Evolutionary conservation across 2,113 vertebrate genomes (phyloP).

Genomic region (Ceyx melanurus): DNA sequence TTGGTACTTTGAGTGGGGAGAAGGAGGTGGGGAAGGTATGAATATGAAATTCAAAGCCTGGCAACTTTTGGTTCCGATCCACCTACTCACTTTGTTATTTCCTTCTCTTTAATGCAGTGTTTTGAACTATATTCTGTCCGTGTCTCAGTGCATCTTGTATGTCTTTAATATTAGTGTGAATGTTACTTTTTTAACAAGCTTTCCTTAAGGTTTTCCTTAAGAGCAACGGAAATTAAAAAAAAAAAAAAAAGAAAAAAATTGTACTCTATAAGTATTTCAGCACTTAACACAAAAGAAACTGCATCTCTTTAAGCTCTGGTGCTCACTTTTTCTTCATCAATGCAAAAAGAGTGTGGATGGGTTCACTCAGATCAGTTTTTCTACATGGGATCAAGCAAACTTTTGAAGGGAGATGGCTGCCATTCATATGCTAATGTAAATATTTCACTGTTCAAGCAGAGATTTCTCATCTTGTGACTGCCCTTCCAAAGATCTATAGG

Average conservation of each 20-base stretch:
- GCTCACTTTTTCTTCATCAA: slow-evolving; percentile 28
- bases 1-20: slow-evolving; percentile 29
- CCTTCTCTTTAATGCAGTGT: slow-evolving; percentile 34
- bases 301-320: slow-evolving; percentile 31
- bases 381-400: neutral
- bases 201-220: neutral
- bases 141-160: slow-evolving; percentile 60
- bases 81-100: slow-evolving; percentile 49
- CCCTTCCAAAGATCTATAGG: neutral
- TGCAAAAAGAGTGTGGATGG: neutral
- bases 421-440: neutral
- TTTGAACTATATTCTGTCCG: slow-evolving; percentile 58
- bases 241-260: slow-evolving; percentile 15
- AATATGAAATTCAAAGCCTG: slow-evolving; percentile 49
- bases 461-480: slow-evolving; percentile 42
- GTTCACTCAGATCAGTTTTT: slow-evolving; percentile 45
- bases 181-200: slow-evolving; percentile 58
- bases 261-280: slow-evolving; percentile 20
- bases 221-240: slow-evolving; percentile 41
- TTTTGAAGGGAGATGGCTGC: slow-evolving; percentile 20
- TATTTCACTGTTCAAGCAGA: slow-evolving; percentile 7
- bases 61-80: slow-evolving; percentile 30
- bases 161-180: slow-evolving; percentile 47
- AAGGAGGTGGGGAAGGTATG: slow-evolving; percentile 37
- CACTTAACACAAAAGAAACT: slow-evolving; percentile 18